Evolutionary conservation across 2,113 vertebrate species (phyloP).

Genomic region (Nerophis lumbriciformis): DNA sequence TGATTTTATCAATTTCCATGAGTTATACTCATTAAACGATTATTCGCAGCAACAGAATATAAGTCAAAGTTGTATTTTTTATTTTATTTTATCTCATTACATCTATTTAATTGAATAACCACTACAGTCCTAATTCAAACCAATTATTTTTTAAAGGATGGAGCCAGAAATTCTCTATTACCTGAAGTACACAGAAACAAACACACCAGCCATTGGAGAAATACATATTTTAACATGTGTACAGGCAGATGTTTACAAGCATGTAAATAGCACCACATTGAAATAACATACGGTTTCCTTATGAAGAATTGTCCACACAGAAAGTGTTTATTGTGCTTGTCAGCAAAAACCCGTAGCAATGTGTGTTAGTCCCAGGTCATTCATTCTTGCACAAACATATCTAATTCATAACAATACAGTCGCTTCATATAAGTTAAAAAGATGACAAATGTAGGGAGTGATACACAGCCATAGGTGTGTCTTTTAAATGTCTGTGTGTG

Average conservation of each 20-base stretch:
- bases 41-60: no score
- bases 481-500: conserved; percentile 22
- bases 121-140: no score
- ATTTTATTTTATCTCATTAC: no score
- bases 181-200: conserved; percentile 14
- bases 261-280: conserved; percentile 67
- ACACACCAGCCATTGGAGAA: conserved; percentile 38
- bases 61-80: no score
- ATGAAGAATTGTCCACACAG: conserved; percentile 43
- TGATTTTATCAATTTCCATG: no score
- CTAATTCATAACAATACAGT: conserved; percentile 54
- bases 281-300: conserved; percentile 52
- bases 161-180: conserved; percentile 27
- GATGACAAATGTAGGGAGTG: conserved; percentile 46
- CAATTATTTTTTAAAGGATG: no score
- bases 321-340: conserved; percentile 52
- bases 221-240: conserved; percentile 40
- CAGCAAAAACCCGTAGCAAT: conserved; percentile 69
- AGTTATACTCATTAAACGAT: no score
- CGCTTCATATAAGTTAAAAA: conserved; percentile 76
- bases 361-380: conserved; percentile 52
- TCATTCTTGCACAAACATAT: conserved; percentile 28
- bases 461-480: conserved; percentile 52
- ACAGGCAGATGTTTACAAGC: conserved; percentile 52
- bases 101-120: no score